Evolutionary conservation across 2,797 vertebrate species (phyloP).

Genomic region (Natrix natrix): DNA sequence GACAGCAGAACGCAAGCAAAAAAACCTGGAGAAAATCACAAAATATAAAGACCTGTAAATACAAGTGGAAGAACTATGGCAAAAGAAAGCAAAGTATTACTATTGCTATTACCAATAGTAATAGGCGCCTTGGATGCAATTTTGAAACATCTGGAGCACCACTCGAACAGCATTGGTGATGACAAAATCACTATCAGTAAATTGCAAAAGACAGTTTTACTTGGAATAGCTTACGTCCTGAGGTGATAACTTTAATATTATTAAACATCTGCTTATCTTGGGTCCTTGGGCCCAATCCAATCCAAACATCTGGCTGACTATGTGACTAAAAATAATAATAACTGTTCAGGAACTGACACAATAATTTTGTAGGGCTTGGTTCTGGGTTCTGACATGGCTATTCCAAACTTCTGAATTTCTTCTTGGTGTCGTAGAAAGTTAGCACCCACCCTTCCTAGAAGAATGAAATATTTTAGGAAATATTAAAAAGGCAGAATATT

Average conservation of each 20-base stretch:
- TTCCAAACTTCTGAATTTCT: not conserved
- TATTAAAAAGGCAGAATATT: too few species aligned
- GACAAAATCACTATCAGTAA: not conserved
- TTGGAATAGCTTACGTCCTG: not conserved
- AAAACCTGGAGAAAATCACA: not conserved
- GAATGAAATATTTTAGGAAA: too few species aligned
- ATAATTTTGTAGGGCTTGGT: not conserved
- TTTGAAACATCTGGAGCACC: not conserved
- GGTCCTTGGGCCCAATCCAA: not conserved
- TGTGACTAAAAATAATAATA: not conserved
- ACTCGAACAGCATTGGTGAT: not conserved
- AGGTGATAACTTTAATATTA: not conserved
- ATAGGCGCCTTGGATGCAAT: not conserved
- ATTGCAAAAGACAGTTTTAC: not conserved
- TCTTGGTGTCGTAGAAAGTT: not conserved
- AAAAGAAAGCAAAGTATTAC: not conserved
- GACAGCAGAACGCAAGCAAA: not conserved
- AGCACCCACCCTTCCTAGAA: too few species aligned
- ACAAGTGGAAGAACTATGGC: not conserved
- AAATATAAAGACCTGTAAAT: not conserved
- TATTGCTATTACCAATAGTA: not conserved
- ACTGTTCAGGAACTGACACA: not conserved
- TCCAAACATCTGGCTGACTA: not conserved
- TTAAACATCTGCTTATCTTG: not conserved
- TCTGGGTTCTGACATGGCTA: not conserved